Conservation (phyloP, 2,797 vertebrate genomes). For the Sarcophilus harrisii region DNA sequence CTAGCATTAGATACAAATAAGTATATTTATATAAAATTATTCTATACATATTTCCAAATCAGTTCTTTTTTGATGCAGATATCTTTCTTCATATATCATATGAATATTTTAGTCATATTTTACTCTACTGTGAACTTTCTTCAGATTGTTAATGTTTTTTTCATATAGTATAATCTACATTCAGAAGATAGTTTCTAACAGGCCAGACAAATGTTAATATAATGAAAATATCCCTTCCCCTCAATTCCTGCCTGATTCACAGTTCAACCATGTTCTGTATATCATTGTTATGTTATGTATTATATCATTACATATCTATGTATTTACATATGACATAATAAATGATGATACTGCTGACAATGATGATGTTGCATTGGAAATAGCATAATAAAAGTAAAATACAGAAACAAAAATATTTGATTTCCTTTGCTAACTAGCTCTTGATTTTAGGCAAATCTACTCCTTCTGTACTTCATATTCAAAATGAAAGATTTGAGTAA, state of each 20-base stretch:
- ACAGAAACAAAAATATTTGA: not conserved
- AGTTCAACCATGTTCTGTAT: not conserved
- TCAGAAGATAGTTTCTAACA: conserved; percentile 53
- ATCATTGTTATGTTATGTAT: not conserved
- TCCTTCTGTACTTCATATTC: not conserved
- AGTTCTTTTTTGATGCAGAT: not conserved
- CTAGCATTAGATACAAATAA: not conserved
- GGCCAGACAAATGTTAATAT: not conserved
- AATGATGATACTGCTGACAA: not conserved
- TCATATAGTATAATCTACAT: not conserved
- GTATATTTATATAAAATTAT: not conserved
- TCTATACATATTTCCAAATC: not conserved
- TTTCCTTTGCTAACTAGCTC: not conserved
- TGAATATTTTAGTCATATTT: conserved; percentile 1
- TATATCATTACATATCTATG: not conserved
- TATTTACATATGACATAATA: not conserved
- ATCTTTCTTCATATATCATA: not conserved
- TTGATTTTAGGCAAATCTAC: not conserved
- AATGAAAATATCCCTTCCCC: not conserved
- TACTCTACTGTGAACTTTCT: conserved; percentile 14
- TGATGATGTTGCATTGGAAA: not conserved
- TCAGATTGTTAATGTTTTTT: conserved; percentile 21
- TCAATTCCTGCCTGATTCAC: not conserved
- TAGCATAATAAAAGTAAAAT: not conserved
- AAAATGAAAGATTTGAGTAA: not conserved